These are phyloP conservation scores for Clistopyga incitator DNA, from an alignment of 2,888 invertebrate genomes.

Conservation along the genomic window DNA sequence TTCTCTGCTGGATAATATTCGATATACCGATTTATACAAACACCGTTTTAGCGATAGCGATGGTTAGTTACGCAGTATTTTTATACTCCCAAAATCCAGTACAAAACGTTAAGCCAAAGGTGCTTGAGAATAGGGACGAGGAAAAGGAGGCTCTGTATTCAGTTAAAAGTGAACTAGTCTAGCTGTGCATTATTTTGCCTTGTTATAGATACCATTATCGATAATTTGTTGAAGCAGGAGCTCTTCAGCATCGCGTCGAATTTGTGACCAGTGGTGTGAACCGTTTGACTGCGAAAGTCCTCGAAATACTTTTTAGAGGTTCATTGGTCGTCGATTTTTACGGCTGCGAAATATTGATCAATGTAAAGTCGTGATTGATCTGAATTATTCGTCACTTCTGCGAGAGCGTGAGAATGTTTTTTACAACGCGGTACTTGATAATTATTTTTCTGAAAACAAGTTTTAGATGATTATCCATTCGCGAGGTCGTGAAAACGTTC, in stretches of 20 bases:
- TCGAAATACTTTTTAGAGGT: too few relatives aligned
- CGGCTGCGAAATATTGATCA: too few relatives aligned
- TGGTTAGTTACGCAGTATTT: slow-evolving; percentile 93
- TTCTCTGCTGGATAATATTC: slow-evolving; percentile 94
- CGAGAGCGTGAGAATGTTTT: too few relatives aligned
- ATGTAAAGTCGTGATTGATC: too few relatives aligned
- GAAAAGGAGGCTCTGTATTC: slow-evolving; percentile 42
- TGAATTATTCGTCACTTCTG: too few relatives aligned
- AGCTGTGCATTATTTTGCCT: background rate
- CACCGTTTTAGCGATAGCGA: slow-evolving; percentile 92
- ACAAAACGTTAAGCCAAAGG: slow-evolving; percentile 74
- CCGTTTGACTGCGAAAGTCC: too few relatives aligned
- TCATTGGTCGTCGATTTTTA: too few relatives aligned
- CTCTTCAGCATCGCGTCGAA: background rate
- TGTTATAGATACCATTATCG: background rate
- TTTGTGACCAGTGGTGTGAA: too few relatives aligned
- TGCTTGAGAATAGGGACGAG: slow-evolving; percentile 36
- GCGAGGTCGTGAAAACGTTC: too few relatives aligned
- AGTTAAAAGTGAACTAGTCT: slow-evolving; percentile 26
- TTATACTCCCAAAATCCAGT: slow-evolving; percentile 97
- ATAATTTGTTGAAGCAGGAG: background rate
- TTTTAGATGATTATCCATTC: too few relatives aligned
- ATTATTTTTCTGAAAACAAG: too few relatives aligned
- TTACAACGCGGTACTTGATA: too few relatives aligned
- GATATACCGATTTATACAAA: slow-evolving; percentile 93